A percentile compares a stretch with the other conserved stretches of the same genome.
Evolutionary conservation across 2,888 invertebrate genomes (phyloP).

Genomic region (Neoscelio sp.): DNA sequence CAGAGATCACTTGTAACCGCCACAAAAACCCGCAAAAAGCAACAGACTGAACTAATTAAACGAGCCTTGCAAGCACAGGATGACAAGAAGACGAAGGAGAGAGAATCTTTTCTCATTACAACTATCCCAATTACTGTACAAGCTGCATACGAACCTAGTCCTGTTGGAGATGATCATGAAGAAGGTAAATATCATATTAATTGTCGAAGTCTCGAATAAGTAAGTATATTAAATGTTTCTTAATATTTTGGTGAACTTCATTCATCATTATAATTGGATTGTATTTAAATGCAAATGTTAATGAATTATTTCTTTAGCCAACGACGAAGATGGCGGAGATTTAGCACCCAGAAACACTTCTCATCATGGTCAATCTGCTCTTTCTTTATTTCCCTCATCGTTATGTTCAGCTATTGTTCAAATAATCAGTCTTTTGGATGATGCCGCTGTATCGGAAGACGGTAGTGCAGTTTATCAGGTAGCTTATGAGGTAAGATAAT

Average conservation of each 20-base stretch:
- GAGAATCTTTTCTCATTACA: constrained; percentile 97
- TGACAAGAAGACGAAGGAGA: constrained; percentile 96
- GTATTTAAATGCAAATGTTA: constrained; percentile 74
- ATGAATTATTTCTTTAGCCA: constrained; percentile 50
- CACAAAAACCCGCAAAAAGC: constrained; percentile 99
- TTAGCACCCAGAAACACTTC: constrained; percentile 87
- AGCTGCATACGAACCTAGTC: constrained; percentile 97
- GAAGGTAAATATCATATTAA: constrained; percentile 91
- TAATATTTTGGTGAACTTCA: no score
- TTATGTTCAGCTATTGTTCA: constrained; percentile 98
- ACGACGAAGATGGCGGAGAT: constrained; percentile 87
- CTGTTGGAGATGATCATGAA: constrained; percentile 92
- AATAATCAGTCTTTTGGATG: constrained; percentile 97
- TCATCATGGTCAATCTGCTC: constrained; percentile 95
- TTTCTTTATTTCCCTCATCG: constrained; percentile 98
- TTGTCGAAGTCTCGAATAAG: background rate
- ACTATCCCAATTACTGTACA: constrained; percentile 97
- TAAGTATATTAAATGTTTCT: constrained; percentile 3
- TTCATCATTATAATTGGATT: background rate
- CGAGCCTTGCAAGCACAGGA: constrained; percentile 97
- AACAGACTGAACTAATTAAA: constrained; percentile 99
- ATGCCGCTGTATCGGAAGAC: constrained; percentile 96
- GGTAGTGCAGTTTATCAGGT: constrained; percentile 99
- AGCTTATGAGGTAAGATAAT: constrained; percentile 93
- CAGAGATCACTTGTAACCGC: constrained; percentile 98